Evolutionary conservation across 2,113 vertebrate species (phyloP).

Genomic region (Ceyx melanurus): DNA sequence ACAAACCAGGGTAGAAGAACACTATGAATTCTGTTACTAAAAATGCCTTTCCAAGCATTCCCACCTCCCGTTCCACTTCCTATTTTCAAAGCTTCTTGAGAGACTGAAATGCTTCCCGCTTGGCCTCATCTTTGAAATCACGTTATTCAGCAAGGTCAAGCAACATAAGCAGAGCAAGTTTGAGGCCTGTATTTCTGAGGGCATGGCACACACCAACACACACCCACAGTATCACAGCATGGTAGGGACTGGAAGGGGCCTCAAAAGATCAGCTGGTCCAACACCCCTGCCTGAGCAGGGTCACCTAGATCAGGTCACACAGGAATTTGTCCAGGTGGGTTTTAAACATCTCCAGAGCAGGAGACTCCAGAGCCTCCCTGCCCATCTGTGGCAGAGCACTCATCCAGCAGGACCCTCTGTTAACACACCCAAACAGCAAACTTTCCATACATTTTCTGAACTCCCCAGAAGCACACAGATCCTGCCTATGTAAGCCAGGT

Average conservation of each 20-base stretch:
- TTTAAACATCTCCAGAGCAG: no score
- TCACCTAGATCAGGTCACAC: no score
- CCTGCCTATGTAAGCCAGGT: not conserved
- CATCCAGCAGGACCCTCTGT: not conserved
- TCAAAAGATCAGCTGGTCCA: no score
- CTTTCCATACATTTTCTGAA: not conserved
- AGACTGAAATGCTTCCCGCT: not conserved
- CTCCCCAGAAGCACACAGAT: not conserved
- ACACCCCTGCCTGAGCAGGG: no score
- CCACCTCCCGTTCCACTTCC: not conserved
- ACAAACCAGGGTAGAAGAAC: not conserved
- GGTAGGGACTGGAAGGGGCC: no score
- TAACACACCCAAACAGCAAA: not conserved
- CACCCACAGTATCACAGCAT: no score
- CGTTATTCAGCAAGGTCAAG: not conserved
- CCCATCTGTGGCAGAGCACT: not conserved
- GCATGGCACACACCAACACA: accelerated
- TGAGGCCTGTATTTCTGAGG: not conserved
- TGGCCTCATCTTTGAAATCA: not conserved
- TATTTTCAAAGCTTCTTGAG: not conserved
- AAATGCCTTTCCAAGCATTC: not conserved
- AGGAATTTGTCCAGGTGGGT: no score
- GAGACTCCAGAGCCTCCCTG: no score
- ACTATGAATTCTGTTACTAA: accelerated
- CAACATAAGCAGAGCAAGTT: not conserved